Percentiles rank a stretch among this genome's conserved stretches.
These are phyloP conservation scores for Dromaius novaehollandiae DNA, from an alignment of 2,113 vertebrate species.

Conservation along the genomic window DNA sequence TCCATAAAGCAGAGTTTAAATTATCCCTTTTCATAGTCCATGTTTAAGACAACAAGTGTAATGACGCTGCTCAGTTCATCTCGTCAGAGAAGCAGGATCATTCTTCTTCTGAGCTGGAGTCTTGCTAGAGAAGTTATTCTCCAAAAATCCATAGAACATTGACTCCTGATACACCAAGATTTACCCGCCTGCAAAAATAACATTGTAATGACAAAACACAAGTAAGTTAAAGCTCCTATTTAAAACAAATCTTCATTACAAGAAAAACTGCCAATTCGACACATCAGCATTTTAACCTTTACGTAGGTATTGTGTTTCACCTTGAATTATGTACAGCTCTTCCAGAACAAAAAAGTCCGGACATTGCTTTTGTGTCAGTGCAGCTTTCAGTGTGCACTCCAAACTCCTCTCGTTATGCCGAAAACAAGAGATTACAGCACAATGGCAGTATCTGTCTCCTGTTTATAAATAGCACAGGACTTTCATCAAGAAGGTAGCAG, in stretches of 20 bases:
- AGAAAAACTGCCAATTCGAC: rapidly evolving
- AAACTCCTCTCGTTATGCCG: neutral
- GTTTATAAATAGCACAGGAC: neutral
- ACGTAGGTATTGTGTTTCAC: rapidly evolving
- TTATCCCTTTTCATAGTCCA: rapidly evolving
- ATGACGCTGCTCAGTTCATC: rapidly evolving
- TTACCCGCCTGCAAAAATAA: conserved; percentile 84
- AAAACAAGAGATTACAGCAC: neutral
- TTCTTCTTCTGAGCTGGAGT: rapidly evolving
- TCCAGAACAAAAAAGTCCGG: neutral
- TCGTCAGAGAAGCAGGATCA: neutral
- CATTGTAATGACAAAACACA: rapidly evolving
- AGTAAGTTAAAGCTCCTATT: rapidly evolving
- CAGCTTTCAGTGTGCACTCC: neutral
- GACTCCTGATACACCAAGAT: conserved; percentile 93
- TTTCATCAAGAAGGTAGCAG: neutral
- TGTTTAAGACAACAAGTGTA: rapidly evolving
- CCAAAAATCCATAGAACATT: conserved; percentile 96
- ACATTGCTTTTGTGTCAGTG: neutral
- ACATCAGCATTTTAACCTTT: rapidly evolving
- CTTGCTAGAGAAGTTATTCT: neutral
- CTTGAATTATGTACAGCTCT: rapidly evolving
- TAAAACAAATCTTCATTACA: neutral
- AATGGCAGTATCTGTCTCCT: no score
- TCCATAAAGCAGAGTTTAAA: neutral